Base-by-base conservation (phyloP, 35 echinoderm and acorn worm species). In the Acanthaster planci region DNA sequence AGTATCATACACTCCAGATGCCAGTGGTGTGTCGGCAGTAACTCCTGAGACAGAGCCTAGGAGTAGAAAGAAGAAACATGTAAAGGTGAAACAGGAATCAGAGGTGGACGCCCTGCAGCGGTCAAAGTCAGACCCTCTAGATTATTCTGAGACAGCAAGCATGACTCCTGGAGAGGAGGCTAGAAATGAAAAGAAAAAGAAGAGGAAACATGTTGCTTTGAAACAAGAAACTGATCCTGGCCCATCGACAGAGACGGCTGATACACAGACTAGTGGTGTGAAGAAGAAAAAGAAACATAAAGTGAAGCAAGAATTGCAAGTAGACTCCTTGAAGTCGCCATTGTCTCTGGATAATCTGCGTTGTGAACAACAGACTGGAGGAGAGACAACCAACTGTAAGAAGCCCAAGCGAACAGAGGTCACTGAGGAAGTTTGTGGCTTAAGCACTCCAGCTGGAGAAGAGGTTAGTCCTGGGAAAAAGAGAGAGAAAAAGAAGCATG, bases 401-500 rank as follows among this genome's bases (percentile, higher is more conserved):
- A 72, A 72, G 34, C 30, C 64, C 64, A 72, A 72, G 64, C 26
- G 14, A 26, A 27, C 30, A 26, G 64, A 72, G 30, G 30, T 26
- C 23, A 36, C 64, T 10, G 34, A 31, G 18, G 29, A 72, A 16
- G 14, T 26, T 31, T 27, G 29, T 30, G 64, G 34, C 26, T 3
- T 14, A 72, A 7, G 26, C 10, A 34, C 64, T 72, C 34, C 64
- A 29, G 30, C 64, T 35, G 29, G 64, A 72, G 15, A 72, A 34
- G 2, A 35, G 64, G 30, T 26, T 29, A 72, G 29, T 34, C 64
- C 23, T 36, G 8, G 30, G 64, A 72, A 72, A 72, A 72, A 67
- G 59, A 67, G 22, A n/a, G 22, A 72, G 64, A 72, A 72, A 34
- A 72, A 72, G 64, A 72, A 72, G 64, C 29, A 72, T 29, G 2